Conservation (phyloP, 2,888 invertebrate species). For the Dermolepida albohirtum region DNA sequence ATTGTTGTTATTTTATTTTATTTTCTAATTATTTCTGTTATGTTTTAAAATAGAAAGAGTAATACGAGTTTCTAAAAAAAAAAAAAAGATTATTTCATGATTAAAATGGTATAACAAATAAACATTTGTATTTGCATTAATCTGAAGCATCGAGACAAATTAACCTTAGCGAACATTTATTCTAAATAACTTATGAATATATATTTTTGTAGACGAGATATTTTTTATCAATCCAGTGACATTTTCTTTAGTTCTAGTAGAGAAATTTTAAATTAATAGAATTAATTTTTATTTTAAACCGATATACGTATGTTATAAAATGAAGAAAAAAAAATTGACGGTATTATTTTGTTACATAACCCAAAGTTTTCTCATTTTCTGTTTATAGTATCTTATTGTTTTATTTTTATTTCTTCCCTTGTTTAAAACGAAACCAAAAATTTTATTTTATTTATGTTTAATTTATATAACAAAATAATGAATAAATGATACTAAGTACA, state of each 20-base stretch:
- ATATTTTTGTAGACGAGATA: too few relatives aligned
- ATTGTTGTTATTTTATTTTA: slow-evolving; percentile 33
- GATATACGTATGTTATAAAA: too few relatives aligned
- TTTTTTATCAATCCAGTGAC: too few relatives aligned
- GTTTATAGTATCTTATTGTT: slow-evolving; percentile 33
- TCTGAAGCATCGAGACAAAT: too few relatives aligned
- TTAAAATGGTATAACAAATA: slow-evolving; percentile 5
- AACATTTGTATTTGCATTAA: not conserved
- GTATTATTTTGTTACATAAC: slow-evolving; percentile 18
- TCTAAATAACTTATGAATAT: too few relatives aligned
- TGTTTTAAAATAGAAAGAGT: slow-evolving; percentile 6
- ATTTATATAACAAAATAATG: slow-evolving; percentile 47
- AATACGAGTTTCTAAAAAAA: not conserved
- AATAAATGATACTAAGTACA: slow-evolving; percentile 44
- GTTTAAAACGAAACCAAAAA: slow-evolving; percentile 54
- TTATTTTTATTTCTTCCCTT: slow-evolving; percentile 39
- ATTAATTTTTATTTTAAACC: too few relatives aligned
- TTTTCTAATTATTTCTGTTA: slow-evolving; percentile 17
- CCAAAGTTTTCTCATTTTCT: slow-evolving; percentile 22
- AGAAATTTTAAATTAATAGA: too few relatives aligned
- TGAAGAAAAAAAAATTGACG: not conserved
- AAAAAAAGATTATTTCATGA: too few relatives aligned
- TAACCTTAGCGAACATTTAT: too few relatives aligned
- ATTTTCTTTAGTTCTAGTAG: too few relatives aligned
- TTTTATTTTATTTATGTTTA: slow-evolving; percentile 56